Percentiles rank a stretch among this genome's conserved stretches.
These are phyloP conservation scores for Torymus aiolomorphi DNA, from an alignment of 2,888 invertebrate genomes.

Conservation along the genomic window DNA sequence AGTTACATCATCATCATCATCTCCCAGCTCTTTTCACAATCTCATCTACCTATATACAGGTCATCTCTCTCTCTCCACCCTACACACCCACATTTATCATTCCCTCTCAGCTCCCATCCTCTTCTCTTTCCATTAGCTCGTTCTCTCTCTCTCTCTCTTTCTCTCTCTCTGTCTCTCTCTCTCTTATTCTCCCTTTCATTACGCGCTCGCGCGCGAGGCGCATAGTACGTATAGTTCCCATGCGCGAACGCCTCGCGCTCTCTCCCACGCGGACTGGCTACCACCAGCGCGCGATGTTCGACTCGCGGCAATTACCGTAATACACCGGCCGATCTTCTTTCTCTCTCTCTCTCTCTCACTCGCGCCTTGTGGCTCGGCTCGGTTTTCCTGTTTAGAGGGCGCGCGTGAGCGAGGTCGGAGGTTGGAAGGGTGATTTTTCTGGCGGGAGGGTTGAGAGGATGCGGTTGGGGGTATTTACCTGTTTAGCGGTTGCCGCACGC, in stretches of 20 bases:
- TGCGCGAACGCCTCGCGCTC: conserved; percentile 57
- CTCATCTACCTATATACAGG: not conserved
- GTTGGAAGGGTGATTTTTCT: too few species aligned
- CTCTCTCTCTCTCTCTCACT: conserved; percentile 13
- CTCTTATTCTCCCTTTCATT: conserved; percentile 59
- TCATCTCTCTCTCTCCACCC: conserved; percentile 11
- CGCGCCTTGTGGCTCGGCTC: not conserved
- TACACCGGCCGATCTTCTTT: conserved; percentile 64
- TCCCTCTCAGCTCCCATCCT: too few species aligned
- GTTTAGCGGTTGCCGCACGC: too few species aligned
- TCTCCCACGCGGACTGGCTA: conserved; percentile 70
- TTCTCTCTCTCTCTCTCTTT: not conserved
- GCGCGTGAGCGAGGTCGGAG: too few species aligned
- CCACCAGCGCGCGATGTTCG: conserved; percentile 58
- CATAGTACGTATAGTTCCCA: conserved; percentile 57
- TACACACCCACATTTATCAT: conserved; percentile 18
- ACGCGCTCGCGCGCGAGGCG: conserved; percentile 58
- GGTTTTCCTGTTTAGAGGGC: too few species aligned
- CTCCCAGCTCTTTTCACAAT: too few species aligned
- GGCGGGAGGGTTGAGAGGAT: too few species aligned
- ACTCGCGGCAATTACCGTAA: conserved; percentile 70
- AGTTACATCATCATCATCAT: too few species aligned
- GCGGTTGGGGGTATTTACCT: too few species aligned
- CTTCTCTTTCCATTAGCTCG: too few species aligned
- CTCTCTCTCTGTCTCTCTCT: not conserved